phyloP scores from a whole-genome alignment of 92 coral and sea anemone genomes.

The Siderastrea siderea region DNA sequence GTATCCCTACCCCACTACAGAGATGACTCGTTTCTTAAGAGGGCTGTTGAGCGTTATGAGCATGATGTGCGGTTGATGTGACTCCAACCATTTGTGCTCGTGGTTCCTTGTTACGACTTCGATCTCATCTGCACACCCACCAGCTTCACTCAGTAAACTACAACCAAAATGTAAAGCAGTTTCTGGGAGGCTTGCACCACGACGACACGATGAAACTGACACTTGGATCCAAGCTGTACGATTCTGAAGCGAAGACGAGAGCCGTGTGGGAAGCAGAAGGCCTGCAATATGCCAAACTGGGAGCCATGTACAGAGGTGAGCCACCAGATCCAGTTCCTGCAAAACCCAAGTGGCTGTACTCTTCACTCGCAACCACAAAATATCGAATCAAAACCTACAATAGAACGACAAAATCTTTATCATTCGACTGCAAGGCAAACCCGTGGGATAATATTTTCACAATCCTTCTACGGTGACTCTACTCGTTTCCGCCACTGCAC shows the following conservation, averaged over 20 bases:
- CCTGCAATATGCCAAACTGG: conserved; percentile 30
- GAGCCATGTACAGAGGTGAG: conserved; percentile 24
- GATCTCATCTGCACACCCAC: conserved; percentile 85
- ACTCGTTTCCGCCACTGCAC: too few relatives aligned
- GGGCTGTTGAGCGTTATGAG: conserved; percentile 72
- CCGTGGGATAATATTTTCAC: not conserved
- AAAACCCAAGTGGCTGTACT: conserved; percentile 18
- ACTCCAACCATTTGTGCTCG: conserved; percentile 56
- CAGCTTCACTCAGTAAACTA: conserved; percentile 74
- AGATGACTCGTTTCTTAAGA: conserved; percentile 50
- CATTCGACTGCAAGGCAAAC: not conserved
- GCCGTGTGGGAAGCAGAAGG: conserved; percentile 49
- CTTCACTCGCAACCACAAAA: conserved; percentile 15
- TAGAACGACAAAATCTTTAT: conserved; percentile 43
- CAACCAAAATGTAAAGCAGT: conserved; percentile 29
- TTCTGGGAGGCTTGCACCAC: conserved; percentile 70
- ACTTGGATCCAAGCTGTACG: conserved; percentile 64
- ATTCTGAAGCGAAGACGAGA: conserved; percentile 49
- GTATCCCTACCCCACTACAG: conserved; percentile 78
- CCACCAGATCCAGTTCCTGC: conserved; percentile 43
- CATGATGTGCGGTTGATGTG: conserved; percentile 65
- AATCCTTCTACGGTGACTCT: conserved; percentile 14
- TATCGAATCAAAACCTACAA: conserved; percentile 48
- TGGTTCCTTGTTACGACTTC: conserved; percentile 83
- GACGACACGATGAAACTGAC: conserved; percentile 75